Evolutionary conservation across 1,140 invertebrate genomes (phyloP).

Genomic region (Solenopsis fugax): DNA sequence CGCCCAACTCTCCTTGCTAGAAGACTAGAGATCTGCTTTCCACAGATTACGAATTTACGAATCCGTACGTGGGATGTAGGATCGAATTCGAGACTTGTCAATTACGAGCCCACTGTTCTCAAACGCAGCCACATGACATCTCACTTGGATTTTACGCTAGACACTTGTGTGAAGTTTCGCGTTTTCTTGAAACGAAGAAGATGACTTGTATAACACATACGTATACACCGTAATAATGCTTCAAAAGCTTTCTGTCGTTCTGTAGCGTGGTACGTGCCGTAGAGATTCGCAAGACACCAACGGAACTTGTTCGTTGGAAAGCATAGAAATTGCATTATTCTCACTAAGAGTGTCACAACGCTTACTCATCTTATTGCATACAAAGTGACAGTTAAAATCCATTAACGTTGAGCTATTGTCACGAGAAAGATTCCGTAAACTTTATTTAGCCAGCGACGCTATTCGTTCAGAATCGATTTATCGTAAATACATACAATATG

Average conservation of each 20-base stretch:
- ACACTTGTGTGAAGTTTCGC: not conserved
- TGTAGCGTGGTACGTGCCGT: not conserved
- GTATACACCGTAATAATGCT: not conserved
- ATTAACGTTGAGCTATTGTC: slow-evolving; percentile 31
- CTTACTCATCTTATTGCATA: slow-evolving; percentile 32
- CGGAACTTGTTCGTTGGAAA: slow-evolving; percentile 20
- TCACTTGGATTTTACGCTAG: not conserved
- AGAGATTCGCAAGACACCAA: not conserved
- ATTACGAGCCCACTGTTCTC: too few species aligned
- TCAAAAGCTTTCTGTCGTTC: not conserved
- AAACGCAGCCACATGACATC: too few species aligned
- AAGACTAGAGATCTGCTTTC: too few species aligned
- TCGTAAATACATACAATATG: not conserved
- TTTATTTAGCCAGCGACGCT: not conserved
- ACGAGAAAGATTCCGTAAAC: slow-evolving; percentile 29
- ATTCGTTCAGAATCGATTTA: slow-evolving; percentile 23
- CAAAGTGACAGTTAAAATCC: slow-evolving; percentile 44
- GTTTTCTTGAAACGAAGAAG: not conserved
- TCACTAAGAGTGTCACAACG: slow-evolving; percentile 35
- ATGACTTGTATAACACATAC: not conserved
- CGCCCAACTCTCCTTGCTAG: too few species aligned
- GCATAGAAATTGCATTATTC: slow-evolving; percentile 55
- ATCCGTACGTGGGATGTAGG: too few species aligned
- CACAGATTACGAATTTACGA: too few species aligned
- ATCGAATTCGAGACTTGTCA: too few species aligned